These are phyloP conservation scores for Stratiolaelaps scimitus DNA, from an alignment of 1,140 invertebrate genomes.

Conservation along the genomic window DNA sequence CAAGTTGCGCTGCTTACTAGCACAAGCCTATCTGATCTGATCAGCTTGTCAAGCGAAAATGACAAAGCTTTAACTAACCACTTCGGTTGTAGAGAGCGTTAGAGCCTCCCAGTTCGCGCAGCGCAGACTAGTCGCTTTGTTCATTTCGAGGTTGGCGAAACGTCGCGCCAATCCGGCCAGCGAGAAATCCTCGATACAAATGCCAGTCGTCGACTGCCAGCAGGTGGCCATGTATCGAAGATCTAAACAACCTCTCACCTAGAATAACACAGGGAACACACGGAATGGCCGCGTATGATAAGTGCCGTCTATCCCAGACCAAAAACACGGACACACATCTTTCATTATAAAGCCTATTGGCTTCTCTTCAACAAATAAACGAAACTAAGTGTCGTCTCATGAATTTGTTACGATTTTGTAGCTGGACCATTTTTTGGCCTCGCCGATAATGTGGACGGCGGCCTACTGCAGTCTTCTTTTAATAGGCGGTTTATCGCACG, in stretches of 20 bases:
- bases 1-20: too few species aligned
- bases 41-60: too few species aligned
- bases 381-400: too few species aligned
- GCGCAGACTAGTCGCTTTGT: background rate
- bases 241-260: slow-evolving; percentile 54
- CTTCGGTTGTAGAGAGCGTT: slow-evolving; percentile 34
- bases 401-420: slow-evolving; percentile 54
- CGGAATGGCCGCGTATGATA: too few species aligned
- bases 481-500: background rate
- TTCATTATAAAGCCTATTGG: too few species aligned
- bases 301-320: too few species aligned
- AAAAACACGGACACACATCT: too few species aligned
- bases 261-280: background rate
- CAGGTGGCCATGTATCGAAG: slow-evolving; percentile 50
- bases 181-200: background rate
- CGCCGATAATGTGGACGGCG: slow-evolving; percentile 56
- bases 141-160: slow-evolving; percentile 32
- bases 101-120: slow-evolving; percentile 23
- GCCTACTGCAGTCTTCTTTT: slow-evolving; percentile 44
- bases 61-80: too few species aligned
- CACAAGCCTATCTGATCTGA: too few species aligned
- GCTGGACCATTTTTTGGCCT: slow-evolving; percentile 52
- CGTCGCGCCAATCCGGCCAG: slow-evolving; percentile 31
- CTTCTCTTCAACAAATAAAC: too few species aligned
- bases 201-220: slow-evolving; percentile 37